Evolutionary conservation across 2,888 invertebrate genomes (phyloP), one percentile per base, ranked within the genome.

Genomic region (Euphydryas editha): DNA sequence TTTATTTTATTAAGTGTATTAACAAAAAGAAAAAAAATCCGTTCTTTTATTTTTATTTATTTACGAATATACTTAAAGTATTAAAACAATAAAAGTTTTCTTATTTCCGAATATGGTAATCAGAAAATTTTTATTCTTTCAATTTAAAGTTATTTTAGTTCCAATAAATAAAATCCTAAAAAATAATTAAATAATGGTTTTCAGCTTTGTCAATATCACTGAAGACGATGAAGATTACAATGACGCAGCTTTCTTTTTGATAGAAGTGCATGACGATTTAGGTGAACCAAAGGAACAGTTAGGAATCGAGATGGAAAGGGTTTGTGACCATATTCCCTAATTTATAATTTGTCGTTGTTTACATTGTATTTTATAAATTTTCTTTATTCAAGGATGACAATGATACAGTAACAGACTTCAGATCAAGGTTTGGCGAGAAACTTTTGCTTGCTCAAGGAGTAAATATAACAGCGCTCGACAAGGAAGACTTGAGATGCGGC

Each of bases 281-380:
- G 95, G 95, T 56, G 95, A 96, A 76, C 96, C 96, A 8, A 95
- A 94, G 59, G 96, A 96, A 85, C 95, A 96, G 77, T 90, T 96
- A 67, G 96, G 96, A 59, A 95, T 96, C 72, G 96, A 96, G 90
- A 93, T 96, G 85, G 95, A 95, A 83, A 92, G 94, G 78, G 93
- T 93, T 75, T 82, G 86, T 67, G 46, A 44, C 15, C 20, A 18
- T 47, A 17, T 11, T 1, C 61, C 59, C 24, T 46, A 42, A 24
- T 2, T 37, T 30, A n/a, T n/a, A 51, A 10, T 17, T n/a, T 49
- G n/a, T 7, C 15, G n/a, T 15, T 20, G 4, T 13, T 11, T 15
- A 51, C 46, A 56, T 42, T 18, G 37, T 18, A 62, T 7, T 44
- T 24, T 1, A 51, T 24, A n/a, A 47, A 15, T 21, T 57, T 44